Percentiles rank a stretch among this genome's conserved stretches.
Evolutionary conservation across 2,113 vertebrate genomes (phyloP).

Genomic region (Calidris pygmaea): DNA sequence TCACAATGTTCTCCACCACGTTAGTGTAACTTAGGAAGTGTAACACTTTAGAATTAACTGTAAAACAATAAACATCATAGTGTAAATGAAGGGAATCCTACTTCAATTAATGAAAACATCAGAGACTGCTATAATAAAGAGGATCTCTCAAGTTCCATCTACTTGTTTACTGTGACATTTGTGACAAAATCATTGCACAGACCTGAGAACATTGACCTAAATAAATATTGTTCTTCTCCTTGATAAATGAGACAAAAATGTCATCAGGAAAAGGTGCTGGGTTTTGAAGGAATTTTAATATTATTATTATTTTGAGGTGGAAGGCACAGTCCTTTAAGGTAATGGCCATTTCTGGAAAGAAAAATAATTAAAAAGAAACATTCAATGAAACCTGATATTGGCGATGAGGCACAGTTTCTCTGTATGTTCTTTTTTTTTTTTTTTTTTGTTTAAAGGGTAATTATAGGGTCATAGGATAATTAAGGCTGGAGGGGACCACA

Average conservation of each 20-base stretch:
- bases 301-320: neutral
- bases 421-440: neutral
- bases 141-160: neutral
- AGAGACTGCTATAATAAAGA: neutral
- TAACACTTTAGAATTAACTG: constrained; percentile 18
- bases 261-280: neutral
- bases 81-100: constrained; percentile 4
- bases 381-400: neutral
- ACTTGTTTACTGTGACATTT: neutral
- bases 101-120: neutral
- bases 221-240: neutral
- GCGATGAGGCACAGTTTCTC: neutral
- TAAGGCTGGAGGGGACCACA: neutral
- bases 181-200: neutral
- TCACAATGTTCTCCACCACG: neutral
- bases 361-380: fast-evolving
- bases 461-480: neutral
- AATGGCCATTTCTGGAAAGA: neutral
- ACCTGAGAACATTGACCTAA: neutral
- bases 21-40: neutral
- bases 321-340: neutral
- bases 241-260: neutral
- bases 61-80: neutral
- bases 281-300: neutral
- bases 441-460: neutral